Evolutionary conservation across 2,888 invertebrate species (phyloP).

Genomic region (Prenolepis imparis): DNA sequence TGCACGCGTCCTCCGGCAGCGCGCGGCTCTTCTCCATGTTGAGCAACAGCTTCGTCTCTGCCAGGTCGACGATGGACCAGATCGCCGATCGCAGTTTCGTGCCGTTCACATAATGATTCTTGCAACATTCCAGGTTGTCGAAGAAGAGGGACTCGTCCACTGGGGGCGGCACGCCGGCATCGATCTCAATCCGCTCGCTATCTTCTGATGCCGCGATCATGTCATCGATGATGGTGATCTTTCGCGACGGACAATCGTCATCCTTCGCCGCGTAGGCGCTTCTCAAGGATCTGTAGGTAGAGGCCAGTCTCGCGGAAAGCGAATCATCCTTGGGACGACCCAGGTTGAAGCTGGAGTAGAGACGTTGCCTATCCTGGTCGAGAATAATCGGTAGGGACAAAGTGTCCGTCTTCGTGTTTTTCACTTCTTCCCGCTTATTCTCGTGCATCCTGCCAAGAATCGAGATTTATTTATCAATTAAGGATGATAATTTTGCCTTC

Average conservation of each 20-base stretch:
- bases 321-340: conserved; percentile 75
- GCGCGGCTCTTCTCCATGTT: conserved; percentile 79
- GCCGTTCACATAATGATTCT: conserved; percentile 74
- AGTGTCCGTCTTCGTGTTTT: not conserved
- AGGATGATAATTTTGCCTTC: not conserved
- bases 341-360: conserved; percentile 78
- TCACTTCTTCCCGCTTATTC: conserved; percentile 40
- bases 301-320: conserved; percentile 74
- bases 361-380: conserved; percentile 65
- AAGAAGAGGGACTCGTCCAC: conserved; percentile 84
- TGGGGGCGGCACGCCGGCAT: conserved; percentile 83
- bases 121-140: conserved; percentile 81
- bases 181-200: conserved; percentile 79
- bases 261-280: conserved; percentile 58
- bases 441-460: conserved; percentile 17
- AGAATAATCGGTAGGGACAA: not conserved
- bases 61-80: conserved; percentile 80
- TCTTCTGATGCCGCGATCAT: conserved; percentile 33
- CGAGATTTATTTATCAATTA: not conserved
- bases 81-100: conserved; percentile 79
- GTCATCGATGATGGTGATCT: conserved; percentile 61
- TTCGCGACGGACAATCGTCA: conserved; percentile 70
- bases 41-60: conserved; percentile 81
- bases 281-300: conserved; percentile 79
- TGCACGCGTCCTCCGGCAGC: conserved; percentile 52